phyloP scores from a whole-genome alignment of 2,113 vertebrate genomes.

The Gopherus evgoodei region DNA sequence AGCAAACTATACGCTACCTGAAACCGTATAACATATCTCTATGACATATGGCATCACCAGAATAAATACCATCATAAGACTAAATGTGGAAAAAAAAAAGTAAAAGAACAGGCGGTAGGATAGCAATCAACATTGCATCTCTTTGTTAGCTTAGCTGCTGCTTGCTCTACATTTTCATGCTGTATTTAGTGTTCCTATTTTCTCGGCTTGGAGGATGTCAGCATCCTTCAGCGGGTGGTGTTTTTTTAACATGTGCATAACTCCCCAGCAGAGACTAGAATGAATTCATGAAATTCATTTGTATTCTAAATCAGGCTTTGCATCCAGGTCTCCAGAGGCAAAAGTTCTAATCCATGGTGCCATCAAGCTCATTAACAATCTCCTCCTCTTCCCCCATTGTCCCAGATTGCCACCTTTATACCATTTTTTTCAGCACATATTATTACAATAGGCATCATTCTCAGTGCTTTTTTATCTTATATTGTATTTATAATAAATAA shows the following conservation, averaged over 20 bases:
- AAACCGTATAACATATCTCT: neutral
- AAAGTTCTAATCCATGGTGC: neutral
- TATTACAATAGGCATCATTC: neutral
- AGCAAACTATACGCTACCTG: neutral
- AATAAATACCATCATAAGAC: neutral
- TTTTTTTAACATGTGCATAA: neutral
- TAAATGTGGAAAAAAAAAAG: slow-evolving; percentile 20
- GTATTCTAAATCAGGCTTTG: slow-evolving; percentile 18
- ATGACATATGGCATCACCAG: neutral
- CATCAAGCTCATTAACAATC: neutral
- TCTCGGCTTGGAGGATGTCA: neutral
- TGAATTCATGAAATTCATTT: neutral
- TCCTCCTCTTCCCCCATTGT: neutral
- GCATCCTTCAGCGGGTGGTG: neutral
- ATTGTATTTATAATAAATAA: neutral
- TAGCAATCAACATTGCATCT: neutral
- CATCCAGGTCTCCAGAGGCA: neutral
- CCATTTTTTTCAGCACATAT: neutral
- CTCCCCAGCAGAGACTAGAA: neutral
- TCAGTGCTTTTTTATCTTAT: neutral
- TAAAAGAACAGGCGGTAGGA: neutral
- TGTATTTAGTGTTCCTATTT: neutral
- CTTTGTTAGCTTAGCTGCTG: neutral
- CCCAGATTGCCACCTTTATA: neutral
- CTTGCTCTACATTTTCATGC: neutral